Evolutionary conservation across 2,888 invertebrate genomes (phyloP).

Genomic region (Sialis fuliginosa): DNA sequence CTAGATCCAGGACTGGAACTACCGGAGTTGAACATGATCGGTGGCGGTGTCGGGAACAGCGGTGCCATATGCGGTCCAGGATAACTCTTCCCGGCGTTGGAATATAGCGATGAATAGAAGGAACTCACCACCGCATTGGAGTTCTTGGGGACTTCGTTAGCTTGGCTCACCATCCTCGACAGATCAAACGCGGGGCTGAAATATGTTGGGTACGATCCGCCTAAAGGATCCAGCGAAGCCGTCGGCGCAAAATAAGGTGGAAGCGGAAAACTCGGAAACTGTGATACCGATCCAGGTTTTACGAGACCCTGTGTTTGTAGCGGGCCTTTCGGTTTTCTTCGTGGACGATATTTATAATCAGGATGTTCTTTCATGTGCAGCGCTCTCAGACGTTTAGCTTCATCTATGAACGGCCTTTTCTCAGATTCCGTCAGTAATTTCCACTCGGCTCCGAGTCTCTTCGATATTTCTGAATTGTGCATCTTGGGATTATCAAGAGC

Average conservation of each 20-base stretch:
- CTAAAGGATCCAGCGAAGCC: constrained; percentile 34
- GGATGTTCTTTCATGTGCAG: constrained; percentile 85
- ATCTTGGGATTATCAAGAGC: constrained; percentile 88
- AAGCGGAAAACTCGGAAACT: constrained; percentile 42
- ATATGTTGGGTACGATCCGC: constrained; percentile 47
- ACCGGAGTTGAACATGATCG: constrained; percentile 22
- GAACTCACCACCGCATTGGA: constrained; percentile 42
- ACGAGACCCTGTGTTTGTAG: constrained; percentile 22
- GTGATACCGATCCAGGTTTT: constrained; percentile 14
- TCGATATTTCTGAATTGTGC: constrained; percentile 83
- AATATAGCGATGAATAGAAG: constrained; percentile 50
- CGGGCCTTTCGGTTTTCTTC: constrained; percentile 66
- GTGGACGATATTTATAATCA: constrained; percentile 77
- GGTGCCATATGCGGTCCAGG: constrained; percentile 33
- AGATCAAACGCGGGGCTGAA: constrained; percentile 52
- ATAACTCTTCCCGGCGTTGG: constrained; percentile 28
- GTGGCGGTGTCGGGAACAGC: constrained; percentile 32
- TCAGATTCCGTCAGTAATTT: constrained; percentile 71
- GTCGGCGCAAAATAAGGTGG: constrained; percentile 44
- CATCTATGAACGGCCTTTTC: constrained; percentile 88
- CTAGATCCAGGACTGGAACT: constrained; percentile 25
- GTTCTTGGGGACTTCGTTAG: constrained; percentile 9
- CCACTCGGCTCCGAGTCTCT: constrained; percentile 86
- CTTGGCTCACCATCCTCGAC: constrained; percentile 22
- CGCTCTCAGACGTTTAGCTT: constrained; percentile 75